A percentile compares a stretch with the other conserved stretches of the same genome.
phyloP scores from a whole-genome alignment of 2,113 vertebrate genomes.

The Ramphastos sulfuratus region DNA sequence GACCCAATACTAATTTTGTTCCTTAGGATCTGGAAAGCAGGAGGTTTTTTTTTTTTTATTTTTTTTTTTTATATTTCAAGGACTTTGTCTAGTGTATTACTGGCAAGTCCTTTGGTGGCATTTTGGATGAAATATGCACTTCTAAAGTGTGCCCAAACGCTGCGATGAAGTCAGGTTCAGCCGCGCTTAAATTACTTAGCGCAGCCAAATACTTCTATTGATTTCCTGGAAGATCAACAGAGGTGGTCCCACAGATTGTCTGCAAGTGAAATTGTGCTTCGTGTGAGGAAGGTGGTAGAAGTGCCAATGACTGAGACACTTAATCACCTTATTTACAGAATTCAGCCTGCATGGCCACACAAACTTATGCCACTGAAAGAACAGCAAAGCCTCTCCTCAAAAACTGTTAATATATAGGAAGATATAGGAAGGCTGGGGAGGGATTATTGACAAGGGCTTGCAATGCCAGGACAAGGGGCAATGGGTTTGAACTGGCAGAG shows the following conservation, averaged over 20 bases:
- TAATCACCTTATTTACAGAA: constrained; percentile 40
- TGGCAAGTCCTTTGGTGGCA: neutral
- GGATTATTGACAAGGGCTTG: no score
- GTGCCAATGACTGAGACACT: constrained; percentile 13
- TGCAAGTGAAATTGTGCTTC: constrained; percentile 44
- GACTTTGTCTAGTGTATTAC: neutral
- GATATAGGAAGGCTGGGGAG: no score
- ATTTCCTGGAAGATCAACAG: constrained; percentile 55
- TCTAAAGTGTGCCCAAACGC: neutral
- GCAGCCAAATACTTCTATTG: constrained; percentile 37
- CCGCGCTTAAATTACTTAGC: constrained; percentile 42
- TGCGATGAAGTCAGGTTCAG: constrained; percentile 45
- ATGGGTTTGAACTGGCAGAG: no score
- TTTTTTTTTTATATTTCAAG: neutral
- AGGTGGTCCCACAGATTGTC: constrained; percentile 36
- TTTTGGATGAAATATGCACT: constrained; percentile 20
- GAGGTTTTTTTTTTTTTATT: no score
- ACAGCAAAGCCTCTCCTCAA: neutral
- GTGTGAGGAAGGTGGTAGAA: constrained; percentile 19
- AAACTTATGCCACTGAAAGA: neutral
- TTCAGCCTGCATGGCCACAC: neutral
- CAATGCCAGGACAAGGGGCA: no score
- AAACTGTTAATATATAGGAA: neutral
- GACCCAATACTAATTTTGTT: neutral
- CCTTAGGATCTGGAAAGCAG: neutral